Conservation (phyloP, 2,888 invertebrate species). For the Eustalomyia histrio region DNA sequence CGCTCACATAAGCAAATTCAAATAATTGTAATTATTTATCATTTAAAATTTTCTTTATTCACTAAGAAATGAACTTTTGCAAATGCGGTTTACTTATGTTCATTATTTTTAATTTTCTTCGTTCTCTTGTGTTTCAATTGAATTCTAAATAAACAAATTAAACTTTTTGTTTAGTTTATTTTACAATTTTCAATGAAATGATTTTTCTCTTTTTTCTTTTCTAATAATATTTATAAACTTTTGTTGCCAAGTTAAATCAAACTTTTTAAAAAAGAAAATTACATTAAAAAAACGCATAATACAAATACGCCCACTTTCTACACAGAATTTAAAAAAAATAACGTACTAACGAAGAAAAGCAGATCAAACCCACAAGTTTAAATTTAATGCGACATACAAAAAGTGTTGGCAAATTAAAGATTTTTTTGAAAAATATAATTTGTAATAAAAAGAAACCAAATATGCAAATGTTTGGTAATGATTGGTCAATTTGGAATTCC, state of each 20-base stretch:
- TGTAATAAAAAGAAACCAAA: too few species aligned
- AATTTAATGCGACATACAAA: not conserved
- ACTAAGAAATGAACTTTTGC: not conserved
- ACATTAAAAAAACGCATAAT: constrained; percentile 32
- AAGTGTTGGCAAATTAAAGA: not conserved
- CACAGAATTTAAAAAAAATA: not conserved
- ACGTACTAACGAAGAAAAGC: not conserved
- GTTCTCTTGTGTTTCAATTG: not conserved
- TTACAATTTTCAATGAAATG: constrained; percentile 24
- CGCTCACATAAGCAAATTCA: not conserved
- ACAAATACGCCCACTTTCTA: constrained; percentile 32
- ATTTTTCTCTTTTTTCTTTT: constrained; percentile 17
- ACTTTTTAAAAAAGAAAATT: not conserved
- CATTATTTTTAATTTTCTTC: not conserved
- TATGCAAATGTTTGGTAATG: too few species aligned
- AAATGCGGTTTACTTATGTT: not conserved
- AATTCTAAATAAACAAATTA: constrained; percentile 21
- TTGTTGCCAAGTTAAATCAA: constrained; percentile 42
- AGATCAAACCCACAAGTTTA: constrained; percentile 9
- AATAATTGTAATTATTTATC: not conserved
- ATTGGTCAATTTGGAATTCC: too few species aligned
- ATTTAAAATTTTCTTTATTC: not conserved
- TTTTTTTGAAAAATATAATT: not conserved
- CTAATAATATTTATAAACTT: not conserved
- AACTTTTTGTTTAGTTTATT: not conserved